Percentiles rank a stretch among this genome's conserved stretches.
phyloP scores from a whole-genome alignment of 2,888 invertebrate species.

The Thyatira batis region DNA sequence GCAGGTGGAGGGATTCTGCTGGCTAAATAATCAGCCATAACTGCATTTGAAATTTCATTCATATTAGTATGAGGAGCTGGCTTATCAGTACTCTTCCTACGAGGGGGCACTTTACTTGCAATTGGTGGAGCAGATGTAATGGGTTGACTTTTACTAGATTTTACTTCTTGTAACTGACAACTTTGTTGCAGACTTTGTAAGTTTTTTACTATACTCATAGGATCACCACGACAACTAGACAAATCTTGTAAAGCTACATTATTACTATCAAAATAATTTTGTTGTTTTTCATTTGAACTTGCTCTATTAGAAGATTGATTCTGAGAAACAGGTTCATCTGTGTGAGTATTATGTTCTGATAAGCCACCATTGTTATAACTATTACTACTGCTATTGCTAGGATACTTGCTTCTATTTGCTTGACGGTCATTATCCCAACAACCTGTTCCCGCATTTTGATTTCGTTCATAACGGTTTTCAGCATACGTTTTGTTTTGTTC shows the following conservation, averaged over 20 bases:
- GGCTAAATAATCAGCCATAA: conserved; percentile 80
- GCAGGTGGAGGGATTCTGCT: conserved; percentile 88
- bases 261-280: conserved; percentile 84
- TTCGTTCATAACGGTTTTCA: conserved; percentile 81
- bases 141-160: conserved; percentile 69
- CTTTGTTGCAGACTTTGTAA: conserved; percentile 84
- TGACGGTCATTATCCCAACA: conserved; percentile 84
- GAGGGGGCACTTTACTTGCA: conserved; percentile 55
- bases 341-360: conserved; percentile 75
- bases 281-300: conserved; percentile 79
- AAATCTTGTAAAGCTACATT: conserved; percentile 86
- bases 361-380: conserved; percentile 68
- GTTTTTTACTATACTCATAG: conserved; percentile 89
- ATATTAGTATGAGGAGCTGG: conserved; percentile 67
- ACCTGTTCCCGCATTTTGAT: conserved; percentile 70
- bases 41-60: conserved; percentile 80
- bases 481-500: conserved; percentile 81
- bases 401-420: conserved; percentile 70
- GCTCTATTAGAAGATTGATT: conserved; percentile 74
- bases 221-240: conserved; percentile 88
- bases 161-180: conserved; percentile 83
- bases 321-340: conserved; percentile 67
- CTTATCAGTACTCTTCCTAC: conserved; percentile 85
- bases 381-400: conserved; percentile 64
- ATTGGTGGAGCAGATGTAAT: conserved; percentile 50